Evolutionary conservation across 2,888 invertebrate genomes (phyloP), one percentile per base, ranked within the genome.

Genomic region (Parnassius orleans): DNA sequence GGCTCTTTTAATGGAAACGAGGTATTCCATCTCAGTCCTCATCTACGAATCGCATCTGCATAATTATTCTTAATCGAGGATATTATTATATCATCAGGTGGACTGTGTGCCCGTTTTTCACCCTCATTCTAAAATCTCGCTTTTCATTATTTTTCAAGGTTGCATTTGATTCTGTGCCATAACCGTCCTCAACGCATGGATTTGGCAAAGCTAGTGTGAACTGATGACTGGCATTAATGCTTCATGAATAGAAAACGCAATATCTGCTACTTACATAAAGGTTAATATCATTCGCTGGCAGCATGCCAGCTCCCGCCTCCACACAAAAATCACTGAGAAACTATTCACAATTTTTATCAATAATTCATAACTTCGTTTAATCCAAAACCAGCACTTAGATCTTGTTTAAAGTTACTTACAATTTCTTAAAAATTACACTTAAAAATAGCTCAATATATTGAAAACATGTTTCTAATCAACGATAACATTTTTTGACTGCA

Each of bases 181-280:
- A 19, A 19, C 19, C 46, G 46, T 52, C 46, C 47, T 46, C 33
- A 41, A 52, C 15, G 46, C 61, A 41, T 14, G 15, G 46, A 52
- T 42, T 61, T 56, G 56, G 56, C 56, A 41, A 43, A 41, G 33
- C 14, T 52, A 61, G 56, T 46, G 61, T 57, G 56, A 60, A 60
- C 12, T 55, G 60, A 60, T 60, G 61, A 61, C 56, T 53, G 47
- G 61, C 61, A 52, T 51, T 42, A 61, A 56, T 56, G 48, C 33
- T 61, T 55, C 44, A 55, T 61, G 56, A 61, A 61, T 61, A 61
- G 56, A 56, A 61, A 47, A 48, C 14, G 48, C 50, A 55, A 24
- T 57, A 52, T 61, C 61, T 56, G 41, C 56, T 43, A 61, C 61
- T 61, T 57, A 61, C 61, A 57, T 61, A 52, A 61, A 61, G 61